Evolutionary conservation across 2,113 vertebrate species (phyloP).

Genomic region (Genyomyrus donnyi): DNA sequence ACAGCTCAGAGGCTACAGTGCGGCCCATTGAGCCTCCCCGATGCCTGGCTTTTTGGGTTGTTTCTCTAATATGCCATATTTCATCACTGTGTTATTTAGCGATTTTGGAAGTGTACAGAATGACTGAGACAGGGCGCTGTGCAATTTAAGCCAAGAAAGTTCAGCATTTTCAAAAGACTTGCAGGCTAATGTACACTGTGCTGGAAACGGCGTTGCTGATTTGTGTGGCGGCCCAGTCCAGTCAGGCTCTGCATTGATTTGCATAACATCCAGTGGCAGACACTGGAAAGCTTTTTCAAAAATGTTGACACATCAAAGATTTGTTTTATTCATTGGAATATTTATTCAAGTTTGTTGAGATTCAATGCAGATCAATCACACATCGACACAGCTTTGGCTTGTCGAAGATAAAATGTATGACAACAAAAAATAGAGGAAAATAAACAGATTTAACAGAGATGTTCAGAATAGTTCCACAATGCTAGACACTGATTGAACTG

Average conservation of each 20-base stretch:
- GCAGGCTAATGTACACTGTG: not conserved
- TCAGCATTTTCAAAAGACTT: not conserved
- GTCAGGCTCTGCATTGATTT: not conserved
- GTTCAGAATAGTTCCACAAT: not conserved
- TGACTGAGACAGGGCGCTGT: not conserved
- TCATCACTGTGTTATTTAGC: not conserved
- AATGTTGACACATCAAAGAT: not conserved
- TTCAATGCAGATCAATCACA: not conserved
- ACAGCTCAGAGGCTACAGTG: not conserved
- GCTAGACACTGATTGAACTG: not conserved
- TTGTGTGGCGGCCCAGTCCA: not conserved
- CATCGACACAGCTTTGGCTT: not conserved
- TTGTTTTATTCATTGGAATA: not conserved
- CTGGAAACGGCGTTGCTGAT: not conserved
- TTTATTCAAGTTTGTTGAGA: not conserved
- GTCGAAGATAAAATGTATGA: not conserved
- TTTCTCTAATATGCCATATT: not conserved
- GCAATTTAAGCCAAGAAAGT: not conserved
- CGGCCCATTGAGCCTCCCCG: not conserved
- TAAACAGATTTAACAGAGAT: not conserved
- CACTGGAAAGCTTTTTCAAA: not conserved
- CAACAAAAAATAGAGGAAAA: not conserved
- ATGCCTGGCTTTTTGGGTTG: not conserved
- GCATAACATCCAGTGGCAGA: not conserved
- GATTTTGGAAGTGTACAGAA: not conserved